Conservation (phyloP, 1,140 invertebrate genomes). For the Ceratina japonica region DNA sequence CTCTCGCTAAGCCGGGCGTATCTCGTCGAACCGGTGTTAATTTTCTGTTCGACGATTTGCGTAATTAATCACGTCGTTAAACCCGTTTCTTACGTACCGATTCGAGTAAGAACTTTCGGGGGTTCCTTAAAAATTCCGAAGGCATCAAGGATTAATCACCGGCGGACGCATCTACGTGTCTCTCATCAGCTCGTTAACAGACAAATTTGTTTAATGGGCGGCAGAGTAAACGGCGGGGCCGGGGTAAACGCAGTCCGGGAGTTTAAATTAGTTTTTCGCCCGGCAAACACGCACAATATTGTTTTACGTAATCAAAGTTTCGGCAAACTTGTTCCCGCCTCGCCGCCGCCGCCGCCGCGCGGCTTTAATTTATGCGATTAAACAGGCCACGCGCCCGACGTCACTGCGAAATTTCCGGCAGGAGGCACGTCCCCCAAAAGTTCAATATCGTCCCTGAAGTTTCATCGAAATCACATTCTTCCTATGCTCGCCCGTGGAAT, state of each 20-base stretch:
- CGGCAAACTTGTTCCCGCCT: conserved; percentile 30
- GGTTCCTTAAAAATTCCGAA: not conserved
- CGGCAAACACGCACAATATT: conserved; percentile 42
- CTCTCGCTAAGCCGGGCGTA: too few relatives aligned
- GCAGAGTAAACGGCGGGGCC: conserved; percentile 21
- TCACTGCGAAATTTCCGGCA: not conserved
- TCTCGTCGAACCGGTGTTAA: too few relatives aligned
- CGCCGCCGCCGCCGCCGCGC: not conserved
- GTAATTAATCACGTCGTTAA: too few relatives aligned
- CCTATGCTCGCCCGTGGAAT: not conserved
- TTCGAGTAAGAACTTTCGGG: too few relatives aligned
- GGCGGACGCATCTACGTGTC: not conserved
- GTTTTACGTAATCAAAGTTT: conserved; percentile 46
- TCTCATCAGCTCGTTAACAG: conserved; percentile 19
- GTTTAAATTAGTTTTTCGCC: conserved; percentile 46
- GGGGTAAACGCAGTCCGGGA: conserved; percentile 16
- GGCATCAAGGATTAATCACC: not conserved
- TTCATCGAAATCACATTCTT: conserved; percentile 10
- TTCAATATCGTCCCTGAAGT: conserved; percentile 25
- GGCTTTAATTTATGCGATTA: conserved; percentile 43
- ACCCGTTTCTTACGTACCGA: too few relatives aligned
- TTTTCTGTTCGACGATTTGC: too few relatives aligned
- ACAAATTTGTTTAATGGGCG: conserved; percentile 32
- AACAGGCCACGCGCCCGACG: not conserved
- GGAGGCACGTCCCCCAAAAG: not conserved